A percentile compares a stretch with the other conserved stretches of the same genome.
phyloP scores from a whole-genome alignment of 2,888 invertebrate genomes.

The Cataglyphis livida region DNA sequence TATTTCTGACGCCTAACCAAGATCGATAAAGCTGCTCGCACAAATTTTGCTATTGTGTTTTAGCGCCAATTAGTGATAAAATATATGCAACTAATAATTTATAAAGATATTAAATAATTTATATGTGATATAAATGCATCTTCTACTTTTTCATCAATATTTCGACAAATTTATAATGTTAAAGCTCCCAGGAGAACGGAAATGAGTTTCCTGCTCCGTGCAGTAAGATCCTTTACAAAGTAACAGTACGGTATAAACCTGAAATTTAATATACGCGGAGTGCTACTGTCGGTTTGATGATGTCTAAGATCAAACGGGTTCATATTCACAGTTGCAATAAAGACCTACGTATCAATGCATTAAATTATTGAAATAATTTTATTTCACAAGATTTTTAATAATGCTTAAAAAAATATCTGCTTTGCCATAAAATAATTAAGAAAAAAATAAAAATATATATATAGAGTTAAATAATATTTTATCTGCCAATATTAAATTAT shows the following conservation, averaged over 20 bases:
- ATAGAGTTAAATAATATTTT: background rate
- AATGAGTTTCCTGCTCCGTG: background rate
- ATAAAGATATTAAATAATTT: constrained; percentile 6
- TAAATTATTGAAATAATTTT: background rate
- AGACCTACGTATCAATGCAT: background rate
- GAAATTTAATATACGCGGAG: constrained; percentile 10
- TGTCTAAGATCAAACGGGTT: background rate
- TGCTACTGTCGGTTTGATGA: background rate
- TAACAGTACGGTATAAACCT: background rate
- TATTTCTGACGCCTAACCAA: background rate
- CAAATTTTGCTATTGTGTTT: constrained; percentile 35
- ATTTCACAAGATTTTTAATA: background rate
- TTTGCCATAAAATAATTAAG: background rate
- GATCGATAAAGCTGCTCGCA: constrained; percentile 15
- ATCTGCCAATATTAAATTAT: background rate
- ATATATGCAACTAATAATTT: constrained; percentile 1
- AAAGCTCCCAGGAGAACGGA: background rate
- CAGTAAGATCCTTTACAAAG: background rate
- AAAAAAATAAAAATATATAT: background rate
- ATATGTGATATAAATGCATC: background rate
- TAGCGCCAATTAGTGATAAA: background rate
- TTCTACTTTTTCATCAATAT: background rate
- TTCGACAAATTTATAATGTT: background rate
- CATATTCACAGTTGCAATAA: background rate
- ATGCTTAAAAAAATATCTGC: background rate